Conservation (phyloP, 2,888 invertebrate species). For the Nasonovia ribisnigri region DNA sequence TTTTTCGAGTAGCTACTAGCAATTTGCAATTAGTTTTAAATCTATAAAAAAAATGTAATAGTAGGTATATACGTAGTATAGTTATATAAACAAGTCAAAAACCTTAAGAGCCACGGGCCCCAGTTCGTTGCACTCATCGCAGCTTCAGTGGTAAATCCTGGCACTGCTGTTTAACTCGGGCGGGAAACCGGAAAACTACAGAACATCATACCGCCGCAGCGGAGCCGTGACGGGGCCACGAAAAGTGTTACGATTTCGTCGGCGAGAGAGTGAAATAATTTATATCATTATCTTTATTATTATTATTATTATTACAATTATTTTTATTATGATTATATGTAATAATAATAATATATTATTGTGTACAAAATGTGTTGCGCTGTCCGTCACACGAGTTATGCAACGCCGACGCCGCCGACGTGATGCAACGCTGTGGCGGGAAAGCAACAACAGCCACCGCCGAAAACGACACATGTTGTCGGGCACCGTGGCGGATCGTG, state of each 20-base stretch:
- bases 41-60: background rate
- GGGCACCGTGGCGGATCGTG: background rate
- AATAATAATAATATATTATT: background rate
- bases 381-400: background rate
- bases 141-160: background rate
- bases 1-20: background rate
- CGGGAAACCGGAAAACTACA: background rate
- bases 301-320: background rate
- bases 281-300: background rate
- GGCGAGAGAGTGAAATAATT: conserved; percentile 43
- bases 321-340: background rate
- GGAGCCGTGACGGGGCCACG: background rate
- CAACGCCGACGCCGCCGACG: background rate
- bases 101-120: background rate
- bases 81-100: background rate
- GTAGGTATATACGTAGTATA: background rate
- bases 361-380: background rate
- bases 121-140: background rate
- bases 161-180: background rate
- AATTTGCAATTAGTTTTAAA: background rate
- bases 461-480: conserved; percentile 53
- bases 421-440: conserved; percentile 12
- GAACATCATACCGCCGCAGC: background rate
- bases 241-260: conserved; percentile 13
- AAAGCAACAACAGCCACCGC: background rate